phyloP scores from a whole-genome alignment of 2,113 vertebrate species.

The Corydoras sp. region DNA sequence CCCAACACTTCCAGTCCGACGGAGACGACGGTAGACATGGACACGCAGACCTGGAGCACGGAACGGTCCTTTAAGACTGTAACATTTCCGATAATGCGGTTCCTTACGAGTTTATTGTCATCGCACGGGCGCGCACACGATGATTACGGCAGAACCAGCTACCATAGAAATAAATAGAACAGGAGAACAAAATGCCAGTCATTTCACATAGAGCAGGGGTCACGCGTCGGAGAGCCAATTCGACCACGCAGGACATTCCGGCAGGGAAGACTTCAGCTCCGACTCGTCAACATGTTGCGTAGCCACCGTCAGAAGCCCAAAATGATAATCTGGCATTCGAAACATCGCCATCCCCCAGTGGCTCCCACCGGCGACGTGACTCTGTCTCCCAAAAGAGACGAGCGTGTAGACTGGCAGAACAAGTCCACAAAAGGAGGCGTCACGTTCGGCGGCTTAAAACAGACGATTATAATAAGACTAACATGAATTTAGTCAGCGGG shows the following conservation, averaged over 20 bases:
- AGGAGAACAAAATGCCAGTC: conserved; percentile 53
- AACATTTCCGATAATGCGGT: too few relatives aligned
- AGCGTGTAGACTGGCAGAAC: conserved; percentile 31
- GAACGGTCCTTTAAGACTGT: too few relatives aligned
- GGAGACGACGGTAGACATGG: too few relatives aligned
- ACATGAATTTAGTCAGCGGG: conserved; percentile 48
- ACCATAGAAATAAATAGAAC: conserved; percentile 52
- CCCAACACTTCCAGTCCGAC: too few relatives aligned
- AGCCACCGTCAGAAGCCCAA: conserved; percentile 26
- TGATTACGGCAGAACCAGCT: conserved; percentile 53
- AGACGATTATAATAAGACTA: conserved; percentile 52
- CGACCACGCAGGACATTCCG: conserved; percentile 62
- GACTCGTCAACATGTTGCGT: conserved; percentile 50
- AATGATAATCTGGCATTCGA: conserved; percentile 60
- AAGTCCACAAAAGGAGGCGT: conserved; percentile 42
- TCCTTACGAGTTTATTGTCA: neutral
- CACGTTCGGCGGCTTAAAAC: conserved; percentile 48
- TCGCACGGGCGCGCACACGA: conserved; percentile 8
- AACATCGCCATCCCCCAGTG: conserved; percentile 52
- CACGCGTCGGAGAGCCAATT: conserved; percentile 65
- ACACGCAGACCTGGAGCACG: too few relatives aligned
- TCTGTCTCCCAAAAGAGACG: conserved; percentile 35
- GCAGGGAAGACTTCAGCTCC: conserved; percentile 59
- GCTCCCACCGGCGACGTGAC: conserved; percentile 21
- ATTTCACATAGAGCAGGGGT: conserved; percentile 62